Conservation (phyloP, 1,140 invertebrate genomes). For the Tribolium castaneum region DNA sequence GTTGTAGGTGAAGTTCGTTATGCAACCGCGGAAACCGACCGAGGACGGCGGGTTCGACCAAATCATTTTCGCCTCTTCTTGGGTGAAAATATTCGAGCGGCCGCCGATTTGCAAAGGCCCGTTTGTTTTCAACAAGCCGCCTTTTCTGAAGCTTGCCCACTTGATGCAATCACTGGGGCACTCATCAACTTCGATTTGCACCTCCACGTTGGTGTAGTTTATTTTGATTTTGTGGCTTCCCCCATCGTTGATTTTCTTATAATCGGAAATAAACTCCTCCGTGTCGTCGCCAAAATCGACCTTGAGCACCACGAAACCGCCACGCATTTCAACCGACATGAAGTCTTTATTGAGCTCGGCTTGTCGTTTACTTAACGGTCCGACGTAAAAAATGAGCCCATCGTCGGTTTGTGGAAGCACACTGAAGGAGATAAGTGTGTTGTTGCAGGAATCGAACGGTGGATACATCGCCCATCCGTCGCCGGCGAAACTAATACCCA, state of each 20-base stretch:
- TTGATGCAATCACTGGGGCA: constrained; percentile 80
- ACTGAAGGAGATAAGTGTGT: constrained; percentile 82
- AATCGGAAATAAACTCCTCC: constrained; percentile 58
- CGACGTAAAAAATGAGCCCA: constrained; percentile 92
- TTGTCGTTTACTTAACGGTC: constrained; percentile 75
- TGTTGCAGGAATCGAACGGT: constrained; percentile 80
- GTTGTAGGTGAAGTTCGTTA: constrained; percentile 87
- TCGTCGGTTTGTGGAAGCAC: constrained; percentile 77
- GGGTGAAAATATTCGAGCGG: constrained; percentile 69
- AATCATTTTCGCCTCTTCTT: constrained; percentile 64
- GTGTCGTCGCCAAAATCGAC: constrained; percentile 93
- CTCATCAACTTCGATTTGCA: constrained; percentile 83
- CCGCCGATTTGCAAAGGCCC: constrained; percentile 90
- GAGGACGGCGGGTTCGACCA: constrained; percentile 74
- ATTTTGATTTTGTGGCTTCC: constrained; percentile 80
- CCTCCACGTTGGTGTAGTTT: constrained; percentile 56
- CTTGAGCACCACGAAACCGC: constrained; percentile 85
- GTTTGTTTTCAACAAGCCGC: constrained; percentile 88
- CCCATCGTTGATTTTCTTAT: constrained; percentile 81
- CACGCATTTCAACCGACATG: constrained; percentile 87
- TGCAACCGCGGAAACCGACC: constrained; percentile 83
- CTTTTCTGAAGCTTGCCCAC: constrained; percentile 75
- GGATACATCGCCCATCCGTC: constrained; percentile 91
- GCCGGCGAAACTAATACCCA: constrained; percentile 87
- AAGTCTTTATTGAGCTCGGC: constrained; percentile 75